Evolutionary conservation across 2,113 vertebrate species (phyloP).

Genomic region (Forbesichthys agassizii): DNA sequence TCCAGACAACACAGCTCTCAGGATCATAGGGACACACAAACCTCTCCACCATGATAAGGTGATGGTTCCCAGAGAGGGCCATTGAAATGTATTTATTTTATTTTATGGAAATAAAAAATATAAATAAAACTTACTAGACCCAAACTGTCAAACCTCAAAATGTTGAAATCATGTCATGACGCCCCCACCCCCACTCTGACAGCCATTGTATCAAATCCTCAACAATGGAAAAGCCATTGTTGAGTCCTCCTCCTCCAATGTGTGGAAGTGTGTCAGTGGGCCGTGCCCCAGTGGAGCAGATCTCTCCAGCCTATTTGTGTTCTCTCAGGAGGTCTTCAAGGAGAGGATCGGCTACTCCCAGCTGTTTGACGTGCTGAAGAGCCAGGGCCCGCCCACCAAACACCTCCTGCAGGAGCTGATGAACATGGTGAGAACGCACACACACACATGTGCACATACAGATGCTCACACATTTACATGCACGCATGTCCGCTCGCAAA

Average conservation of each 20-base stretch:
- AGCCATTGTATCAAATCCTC: conserved; percentile 5
- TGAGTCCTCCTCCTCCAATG: conserved; percentile 7
- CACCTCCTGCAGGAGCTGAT: conserved; percentile 93
- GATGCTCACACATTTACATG: too few relatives aligned
- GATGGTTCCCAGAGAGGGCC: too few relatives aligned
- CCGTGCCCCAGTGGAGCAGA: conserved; percentile 32
- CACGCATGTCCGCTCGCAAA: too few relatives aligned
- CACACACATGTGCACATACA: conserved; percentile 20
- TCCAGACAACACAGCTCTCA: too few relatives aligned
- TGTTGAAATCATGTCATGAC: too few relatives aligned
- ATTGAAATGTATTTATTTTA: too few relatives aligned
- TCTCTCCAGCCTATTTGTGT: conserved; percentile 57
- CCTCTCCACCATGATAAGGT: too few relatives aligned
- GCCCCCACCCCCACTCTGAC: too few relatives aligned
- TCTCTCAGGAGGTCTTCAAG: conserved; percentile 93
- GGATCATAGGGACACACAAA: too few relatives aligned
- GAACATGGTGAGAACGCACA: conserved; percentile 86
- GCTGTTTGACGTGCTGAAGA: conserved; percentile 90
- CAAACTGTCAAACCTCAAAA: too few relatives aligned
- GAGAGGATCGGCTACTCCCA: conserved; percentile 94
- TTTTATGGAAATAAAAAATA: too few relatives aligned
- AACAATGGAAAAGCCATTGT: conserved; percentile 16
- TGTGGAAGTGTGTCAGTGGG: conserved; percentile 54
- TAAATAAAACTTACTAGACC: too few relatives aligned
- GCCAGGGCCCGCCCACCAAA: conserved; percentile 89